Conservation (phyloP, 2,113 vertebrate genomes). For the Recurvirostra avosetta region DNA sequence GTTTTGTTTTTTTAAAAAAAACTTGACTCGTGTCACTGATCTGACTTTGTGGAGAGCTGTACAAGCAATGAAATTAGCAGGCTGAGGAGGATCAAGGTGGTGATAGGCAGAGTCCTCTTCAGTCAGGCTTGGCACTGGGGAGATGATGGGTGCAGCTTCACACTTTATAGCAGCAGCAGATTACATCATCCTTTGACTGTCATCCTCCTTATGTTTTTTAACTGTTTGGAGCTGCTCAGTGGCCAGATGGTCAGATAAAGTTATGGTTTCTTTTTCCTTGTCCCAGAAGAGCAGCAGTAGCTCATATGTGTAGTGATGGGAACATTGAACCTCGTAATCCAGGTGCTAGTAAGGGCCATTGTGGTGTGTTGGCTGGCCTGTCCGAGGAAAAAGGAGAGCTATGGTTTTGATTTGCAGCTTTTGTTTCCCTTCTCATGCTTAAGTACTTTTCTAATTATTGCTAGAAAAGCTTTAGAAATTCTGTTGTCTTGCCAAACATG, state of each 20-base stretch:
- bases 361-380: background rate
- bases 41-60: background rate
- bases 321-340: background rate
- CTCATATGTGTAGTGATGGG: background rate
- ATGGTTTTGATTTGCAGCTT: background rate
- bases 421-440: background rate
- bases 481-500: background rate
- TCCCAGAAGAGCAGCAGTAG: background rate
- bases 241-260: background rate
- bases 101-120: background rate
- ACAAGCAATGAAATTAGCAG: background rate
- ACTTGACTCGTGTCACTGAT: background rate
- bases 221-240: background rate
- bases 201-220: background rate
- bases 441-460: background rate
- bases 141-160: background rate
- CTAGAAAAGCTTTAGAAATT: background rate
- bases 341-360: background rate
- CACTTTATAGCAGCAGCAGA: background rate
- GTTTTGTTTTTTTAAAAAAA: background rate
- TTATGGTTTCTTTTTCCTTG: background rate
- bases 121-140: background rate
- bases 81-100: background rate
- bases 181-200: background rate
- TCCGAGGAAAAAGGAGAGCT: background rate